Percentiles rank a stretch among this genome's conserved stretches.
Evolutionary conservation across 2,888 invertebrate species (phyloP).

Genomic region (Diarsia brunnea): DNA sequence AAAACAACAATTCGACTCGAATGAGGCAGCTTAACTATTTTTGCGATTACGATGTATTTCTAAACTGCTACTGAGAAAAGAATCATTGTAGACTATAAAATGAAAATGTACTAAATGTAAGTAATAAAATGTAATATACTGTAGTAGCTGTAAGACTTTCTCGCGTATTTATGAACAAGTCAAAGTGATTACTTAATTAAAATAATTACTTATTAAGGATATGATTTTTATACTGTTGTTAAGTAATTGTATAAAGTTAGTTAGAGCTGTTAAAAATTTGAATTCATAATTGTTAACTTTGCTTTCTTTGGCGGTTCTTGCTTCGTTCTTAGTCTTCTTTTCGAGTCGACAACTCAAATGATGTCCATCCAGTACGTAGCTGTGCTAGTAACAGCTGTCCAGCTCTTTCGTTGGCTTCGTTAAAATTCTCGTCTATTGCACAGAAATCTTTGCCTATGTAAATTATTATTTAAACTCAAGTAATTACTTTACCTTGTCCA

Average conservation of each 20-base stretch:
- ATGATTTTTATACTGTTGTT: not conserved
- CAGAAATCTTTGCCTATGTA: not conserved
- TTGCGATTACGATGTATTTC: not conserved
- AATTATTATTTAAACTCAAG: not conserved
- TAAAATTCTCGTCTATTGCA: not conserved
- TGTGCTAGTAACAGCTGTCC: too few species aligned
- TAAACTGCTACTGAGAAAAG: not conserved
- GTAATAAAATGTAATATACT: slow-evolving; percentile 10
- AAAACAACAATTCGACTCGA: not conserved
- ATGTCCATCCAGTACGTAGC: too few species aligned
- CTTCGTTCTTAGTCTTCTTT: not conserved
- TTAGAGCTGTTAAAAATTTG: not conserved
- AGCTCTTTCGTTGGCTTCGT: not conserved
- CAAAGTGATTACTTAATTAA: not conserved
- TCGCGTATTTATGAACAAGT: not conserved
- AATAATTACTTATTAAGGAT: not conserved
- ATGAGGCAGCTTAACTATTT: not conserved
- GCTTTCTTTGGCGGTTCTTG: not conserved
- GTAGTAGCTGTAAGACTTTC: not conserved
- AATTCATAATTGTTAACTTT: not conserved
- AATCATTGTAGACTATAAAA: not conserved
- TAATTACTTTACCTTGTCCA: not conserved
- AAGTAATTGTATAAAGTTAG: not conserved
- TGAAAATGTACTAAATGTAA: not conserved
- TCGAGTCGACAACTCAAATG: too few species aligned